A percentile compares a stretch with the other conserved stretches of the same genome.
Evolutionary conservation across 1,140 invertebrate genomes (phyloP).

Genomic region (Scaptomyza montana): DNA sequence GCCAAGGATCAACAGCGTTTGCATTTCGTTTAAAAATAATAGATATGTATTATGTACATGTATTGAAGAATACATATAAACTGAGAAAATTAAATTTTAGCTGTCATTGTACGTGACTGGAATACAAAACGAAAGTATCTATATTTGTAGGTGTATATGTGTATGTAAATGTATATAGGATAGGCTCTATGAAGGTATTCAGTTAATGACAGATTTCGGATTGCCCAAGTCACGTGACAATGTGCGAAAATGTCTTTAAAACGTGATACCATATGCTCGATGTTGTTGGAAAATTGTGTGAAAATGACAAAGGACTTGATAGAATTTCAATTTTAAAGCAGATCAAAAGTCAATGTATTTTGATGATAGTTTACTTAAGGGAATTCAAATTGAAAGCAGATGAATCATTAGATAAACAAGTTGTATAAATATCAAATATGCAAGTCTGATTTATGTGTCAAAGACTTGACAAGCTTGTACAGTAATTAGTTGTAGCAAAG

Average conservation of each 20-base stretch:
- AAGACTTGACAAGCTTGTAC: too few relatives aligned
- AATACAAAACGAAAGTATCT: constrained; percentile 37
- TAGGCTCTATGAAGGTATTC: constrained; percentile 13
- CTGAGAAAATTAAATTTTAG: constrained; percentile 65
- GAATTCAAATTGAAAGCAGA: too few relatives aligned
- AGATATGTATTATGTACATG: background rate
- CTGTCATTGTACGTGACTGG: constrained; percentile 50
- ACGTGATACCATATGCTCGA: constrained; percentile 18
- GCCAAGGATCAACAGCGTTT: constrained; percentile 43
- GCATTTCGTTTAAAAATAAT: constrained; percentile 37
- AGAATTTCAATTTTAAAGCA: background rate
- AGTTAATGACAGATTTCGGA: constrained; percentile 19
- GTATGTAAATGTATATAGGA: too few relatives aligned
- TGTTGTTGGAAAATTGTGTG: background rate
- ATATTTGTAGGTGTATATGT: background rate
- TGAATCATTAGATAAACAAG: too few relatives aligned
- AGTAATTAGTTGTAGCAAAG: too few relatives aligned
- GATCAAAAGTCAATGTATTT: too few relatives aligned
- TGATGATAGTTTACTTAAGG: too few relatives aligned
- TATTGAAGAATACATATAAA: constrained; percentile 66
- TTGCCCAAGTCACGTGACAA: constrained; percentile 47
- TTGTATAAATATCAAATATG: too few relatives aligned
- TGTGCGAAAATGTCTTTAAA: constrained; percentile 53
- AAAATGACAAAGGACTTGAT: background rate
- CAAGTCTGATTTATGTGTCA: too few relatives aligned